These are phyloP conservation scores for Alloscopus bannaensis DNA, from an alignment of 2,888 invertebrate genomes.

Conservation along the genomic window DNA sequence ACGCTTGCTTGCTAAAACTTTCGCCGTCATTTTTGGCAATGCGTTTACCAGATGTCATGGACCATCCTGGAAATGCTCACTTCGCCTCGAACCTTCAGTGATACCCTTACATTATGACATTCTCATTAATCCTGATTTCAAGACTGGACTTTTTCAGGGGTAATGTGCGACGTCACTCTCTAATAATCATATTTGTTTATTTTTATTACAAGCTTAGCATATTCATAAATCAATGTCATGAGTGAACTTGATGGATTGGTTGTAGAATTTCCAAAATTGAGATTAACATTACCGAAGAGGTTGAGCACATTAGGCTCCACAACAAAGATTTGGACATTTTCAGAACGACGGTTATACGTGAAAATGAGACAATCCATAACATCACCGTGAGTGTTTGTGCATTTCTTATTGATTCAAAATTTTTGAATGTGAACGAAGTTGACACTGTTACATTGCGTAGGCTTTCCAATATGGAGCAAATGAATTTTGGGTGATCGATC, in stretches of 20 bases:
- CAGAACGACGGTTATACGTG: constrained; percentile 67
- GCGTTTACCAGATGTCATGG: constrained; percentile 62
- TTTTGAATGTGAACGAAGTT: too few species aligned
- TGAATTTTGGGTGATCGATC: constrained; percentile 76
- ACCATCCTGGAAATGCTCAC: constrained; percentile 74
- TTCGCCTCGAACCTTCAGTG: constrained; percentile 80
- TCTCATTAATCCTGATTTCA: constrained; percentile 81
- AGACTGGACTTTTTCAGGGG: constrained; percentile 79
- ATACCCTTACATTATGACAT: constrained; percentile 83
- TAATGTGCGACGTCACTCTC: constrained; percentile 67
- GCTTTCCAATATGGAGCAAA: constrained; percentile 75
- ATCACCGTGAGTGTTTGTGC: constrained; percentile 64
- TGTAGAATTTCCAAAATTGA: constrained; percentile 63
- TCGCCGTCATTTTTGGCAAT: too few species aligned
- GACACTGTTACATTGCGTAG: too few species aligned
- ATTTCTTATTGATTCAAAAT: constrained; percentile 18
- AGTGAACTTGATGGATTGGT: not conserved
- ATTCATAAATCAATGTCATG: too few species aligned
- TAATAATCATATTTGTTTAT: not conserved
- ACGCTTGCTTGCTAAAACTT: too few species aligned
- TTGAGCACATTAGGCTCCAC: constrained; percentile 75
- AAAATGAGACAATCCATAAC: constrained; percentile 24
- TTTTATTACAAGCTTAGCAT: not conserved
- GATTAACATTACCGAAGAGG: constrained; percentile 74
- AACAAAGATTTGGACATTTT: constrained; percentile 75